Base-by-base conservation (phyloP, 2,797 vertebrate genomes). In the Eospalax fontanierii region DNA sequence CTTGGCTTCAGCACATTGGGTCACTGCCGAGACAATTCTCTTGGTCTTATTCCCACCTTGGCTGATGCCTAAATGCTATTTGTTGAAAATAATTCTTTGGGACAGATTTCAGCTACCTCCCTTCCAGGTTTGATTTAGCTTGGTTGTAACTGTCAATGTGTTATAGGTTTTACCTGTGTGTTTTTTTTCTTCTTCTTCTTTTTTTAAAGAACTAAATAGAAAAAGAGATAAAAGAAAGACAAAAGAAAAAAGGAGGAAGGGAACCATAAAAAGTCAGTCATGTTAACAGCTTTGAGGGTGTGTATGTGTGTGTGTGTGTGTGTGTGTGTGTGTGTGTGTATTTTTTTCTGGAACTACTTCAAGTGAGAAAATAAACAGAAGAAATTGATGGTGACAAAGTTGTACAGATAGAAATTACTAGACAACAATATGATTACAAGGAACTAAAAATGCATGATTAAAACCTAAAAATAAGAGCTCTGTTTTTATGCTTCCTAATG, bases 91-190 rank as follows among this genome's bases (percentile, higher is more conserved):
- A 97, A 96, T 97, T 96, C 87, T 97, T 97, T 97, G 95, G 98
- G 98, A 98, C 97, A 96, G 98, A 98, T 98, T 98, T 98, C 98
- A 98, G 98, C 98, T 98, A 99, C 98, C 98, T 99, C 98, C 98
- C 98, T 98, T 98, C 98, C 38, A 94, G 97, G 98, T 98, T 98
- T 1, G 78, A 96, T 98, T 98, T 98, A 98, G 98, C 98, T 98
- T 98, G 98, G 98, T 98, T 98, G 96, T 98, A 98, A 98, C 97
- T 98, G 98, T 98, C 98, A 98, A 97, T 98, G 98, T 98, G 95
- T 98, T 98, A 97, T 98, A 98, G 98, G 98, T 98, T 98, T 98
- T 98, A 98, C 98, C 98, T 99, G 98, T 99, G 98, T 99, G 38
- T 61, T 75, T 87, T 59, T 74, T 85, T 86, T 70, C 0, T 96